Evolutionary conservation across 1,140 invertebrate species (phyloP).

Genomic region (Brachionus manjavacas): DNA sequence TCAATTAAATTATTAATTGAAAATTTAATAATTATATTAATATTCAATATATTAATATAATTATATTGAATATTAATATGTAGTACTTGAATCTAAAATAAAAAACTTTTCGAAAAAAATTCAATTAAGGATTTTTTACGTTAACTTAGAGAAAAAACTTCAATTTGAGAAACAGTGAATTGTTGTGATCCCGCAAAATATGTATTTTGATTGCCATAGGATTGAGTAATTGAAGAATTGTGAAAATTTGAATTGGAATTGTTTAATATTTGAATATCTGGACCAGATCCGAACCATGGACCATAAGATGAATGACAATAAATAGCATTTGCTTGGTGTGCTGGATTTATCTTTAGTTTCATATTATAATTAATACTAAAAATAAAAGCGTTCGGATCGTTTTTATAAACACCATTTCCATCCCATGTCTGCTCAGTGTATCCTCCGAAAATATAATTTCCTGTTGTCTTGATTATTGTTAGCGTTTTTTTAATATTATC

Average conservation of each 20-base stretch:
- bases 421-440: not conserved
- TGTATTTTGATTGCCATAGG: not conserved
- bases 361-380: not conserved
- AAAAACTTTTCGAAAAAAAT: not conserved
- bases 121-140: not conserved
- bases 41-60: too few species aligned
- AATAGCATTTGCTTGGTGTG: not conserved
- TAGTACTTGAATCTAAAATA: too few species aligned
- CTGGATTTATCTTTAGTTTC: not conserved
- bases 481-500: constrained; percentile 44
- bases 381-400: not conserved
- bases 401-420: not conserved
- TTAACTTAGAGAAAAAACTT: not conserved
- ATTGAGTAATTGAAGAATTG: too few species aligned
- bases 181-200: not conserved
- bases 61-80: too few species aligned
- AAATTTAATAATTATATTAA: too few species aligned
- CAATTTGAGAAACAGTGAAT: not conserved
- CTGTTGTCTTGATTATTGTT: constrained; percentile 43
- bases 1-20: too few species aligned
- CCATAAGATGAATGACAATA: not conserved
- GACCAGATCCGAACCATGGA: not conserved
- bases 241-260: not conserved
- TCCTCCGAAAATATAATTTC: not conserved
- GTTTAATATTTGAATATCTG: not conserved